Evolutionary conservation across 2,113 vertebrate species (phyloP).

Genomic region (Emberiza fucata): DNA sequence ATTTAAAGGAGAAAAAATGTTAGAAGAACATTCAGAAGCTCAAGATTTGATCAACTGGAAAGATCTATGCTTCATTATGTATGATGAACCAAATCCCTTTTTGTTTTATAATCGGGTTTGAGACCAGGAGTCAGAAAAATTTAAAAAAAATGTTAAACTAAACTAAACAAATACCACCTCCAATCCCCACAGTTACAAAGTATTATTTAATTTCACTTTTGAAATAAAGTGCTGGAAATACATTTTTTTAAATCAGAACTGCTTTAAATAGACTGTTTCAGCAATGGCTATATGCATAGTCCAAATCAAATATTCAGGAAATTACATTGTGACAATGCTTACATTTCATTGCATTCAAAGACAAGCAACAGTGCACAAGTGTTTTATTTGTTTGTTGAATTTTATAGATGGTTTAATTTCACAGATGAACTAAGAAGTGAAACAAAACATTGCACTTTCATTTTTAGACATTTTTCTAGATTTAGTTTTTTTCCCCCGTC

Average conservation of each 20-base stretch:
- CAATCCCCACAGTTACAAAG: not conserved
- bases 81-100: not conserved
- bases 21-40: not conserved
- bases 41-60: not conserved
- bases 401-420: not conserved
- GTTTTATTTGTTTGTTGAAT: not conserved
- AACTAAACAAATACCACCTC: not conserved
- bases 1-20: not conserved
- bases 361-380: accelerated
- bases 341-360: not conserved
- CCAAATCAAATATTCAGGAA: not conserved
- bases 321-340: not conserved
- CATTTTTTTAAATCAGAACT: not conserved
- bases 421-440: not conserved
- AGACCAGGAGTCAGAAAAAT: not conserved
- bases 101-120: not conserved
- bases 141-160: not conserved
- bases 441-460: not conserved
- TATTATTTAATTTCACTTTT: not conserved
- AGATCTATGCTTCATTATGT: not conserved
- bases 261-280: not conserved
- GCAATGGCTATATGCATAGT: not conserved
- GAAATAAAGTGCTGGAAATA: not conserved
- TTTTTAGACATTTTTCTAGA: not conserved
- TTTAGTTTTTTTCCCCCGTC: not conserved